Evolutionary conservation across 2,797 vertebrate species (phyloP), one percentile per base, ranked within the genome.

Genomic region (Microcaecilia unicolor): DNA sequence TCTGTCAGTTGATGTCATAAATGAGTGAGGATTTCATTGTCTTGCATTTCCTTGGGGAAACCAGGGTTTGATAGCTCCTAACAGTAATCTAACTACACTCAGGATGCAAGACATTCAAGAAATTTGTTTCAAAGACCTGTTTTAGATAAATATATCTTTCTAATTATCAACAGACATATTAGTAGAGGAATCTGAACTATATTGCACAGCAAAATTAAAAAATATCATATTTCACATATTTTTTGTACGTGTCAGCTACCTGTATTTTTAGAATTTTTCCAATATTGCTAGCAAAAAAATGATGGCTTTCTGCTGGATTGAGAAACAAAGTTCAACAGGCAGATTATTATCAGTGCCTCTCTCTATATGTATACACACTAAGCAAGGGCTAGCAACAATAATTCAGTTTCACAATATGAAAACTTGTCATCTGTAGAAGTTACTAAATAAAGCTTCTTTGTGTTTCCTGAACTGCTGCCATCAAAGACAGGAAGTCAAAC

Each of bases 401-500:
- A 34, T 62, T 28, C 28, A 22, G 26, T 38, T 34, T 42, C 53
- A 67, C 57, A 70, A 48, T 37, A 47, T 55, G 50, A 65, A 61
- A 48, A 26, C 33, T 34, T 58, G 47, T 39, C 57, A 56, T 26
- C 43, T 37, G 48, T n/a, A 48, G 50, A 59, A 62, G 28, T 22
- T 22, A 6, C 41, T 30, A 57, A 16, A 53, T 44, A 50, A 44
- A 57, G 35, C 30, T 11, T 39, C 30, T 29, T 35, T 22, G 47
- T 37, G 22, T 49, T 50, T 48, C 51, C 53, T 44, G 43, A 43
- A 54, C 39, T 40, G 64, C 49, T 40, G 47, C 55, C 51, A 28
- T 32, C 48, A 31, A 8, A 55, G 49, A 59, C 49, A 70, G 67
- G 67, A 74, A 67, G 56, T 51, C 40, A 44, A 14, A 41, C 60